Percentiles rank a stretch among this genome's conserved stretches.
Evolutionary conservation across 1,140 invertebrate genomes (phyloP).

Genomic region (Calosoma granatense): DNA sequence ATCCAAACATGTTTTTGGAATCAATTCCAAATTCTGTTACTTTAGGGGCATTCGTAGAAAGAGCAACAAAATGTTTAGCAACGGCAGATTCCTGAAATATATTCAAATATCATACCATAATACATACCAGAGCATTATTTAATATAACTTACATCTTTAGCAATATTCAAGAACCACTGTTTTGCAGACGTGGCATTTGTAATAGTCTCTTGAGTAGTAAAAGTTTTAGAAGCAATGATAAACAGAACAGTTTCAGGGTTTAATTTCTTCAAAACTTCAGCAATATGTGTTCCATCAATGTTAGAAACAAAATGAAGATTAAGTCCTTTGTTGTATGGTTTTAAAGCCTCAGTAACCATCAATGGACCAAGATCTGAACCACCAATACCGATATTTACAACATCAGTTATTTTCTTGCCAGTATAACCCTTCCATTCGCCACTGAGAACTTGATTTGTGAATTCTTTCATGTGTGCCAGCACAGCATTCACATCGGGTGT

Average conservation of each 20-base stretch:
- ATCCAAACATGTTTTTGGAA: constrained; percentile 96
- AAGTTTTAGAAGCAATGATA: constrained; percentile 98
- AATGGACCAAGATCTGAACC: constrained; percentile 97
- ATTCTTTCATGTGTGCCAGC: constrained; percentile 90
- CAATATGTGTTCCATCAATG: constrained; percentile 97
- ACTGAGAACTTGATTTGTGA: constrained; percentile 63
- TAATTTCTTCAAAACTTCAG: constrained; percentile 84
- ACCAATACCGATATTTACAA: constrained; percentile 99
- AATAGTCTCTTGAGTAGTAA: constrained; percentile 99
- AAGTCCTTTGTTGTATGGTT: constrained; percentile 80
- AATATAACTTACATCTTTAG: constrained; percentile 68
- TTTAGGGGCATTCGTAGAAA: constrained; percentile 90
- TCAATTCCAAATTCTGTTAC: constrained; percentile 96
- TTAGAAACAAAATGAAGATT: constrained; percentile 97
- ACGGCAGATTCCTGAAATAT: constrained; percentile 62
- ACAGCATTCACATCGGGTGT: constrained; percentile 90
- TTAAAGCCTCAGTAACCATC: constrained; percentile 98
- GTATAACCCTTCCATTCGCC: constrained; percentile 54
- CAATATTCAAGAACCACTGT: constrained; percentile 79
- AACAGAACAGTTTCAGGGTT: constrained; percentile 92
- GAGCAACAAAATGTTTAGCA: constrained; percentile 94
- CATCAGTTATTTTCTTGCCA: constrained; percentile 92
- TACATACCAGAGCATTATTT: constrained; percentile 8
- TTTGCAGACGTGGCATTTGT: constrained; percentile 98
- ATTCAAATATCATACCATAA: constrained; percentile 12